Percentiles rank a stretch among this genome's conserved stretches.
phyloP scores from a whole-genome alignment of 2,888 invertebrate species.

The Drosophila meridionalis region DNA sequence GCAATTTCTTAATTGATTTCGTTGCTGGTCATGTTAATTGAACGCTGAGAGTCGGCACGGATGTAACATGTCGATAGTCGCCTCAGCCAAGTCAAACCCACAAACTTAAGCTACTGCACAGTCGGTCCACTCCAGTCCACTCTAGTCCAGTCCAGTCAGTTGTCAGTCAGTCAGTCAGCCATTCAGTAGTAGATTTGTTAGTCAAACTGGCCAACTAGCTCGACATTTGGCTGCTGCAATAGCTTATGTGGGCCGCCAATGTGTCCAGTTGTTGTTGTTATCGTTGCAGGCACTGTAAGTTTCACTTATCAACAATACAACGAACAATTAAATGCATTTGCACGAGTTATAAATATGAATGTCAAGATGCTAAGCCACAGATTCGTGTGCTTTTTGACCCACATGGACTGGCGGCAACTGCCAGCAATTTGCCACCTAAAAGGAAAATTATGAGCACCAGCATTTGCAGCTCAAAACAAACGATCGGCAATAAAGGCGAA shows the following conservation, averaged over 20 bases:
- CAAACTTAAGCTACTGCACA: conserved; percentile 11
- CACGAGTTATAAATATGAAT: conserved; percentile 74
- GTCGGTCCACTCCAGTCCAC: neutral
- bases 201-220: conserved; percentile 12
- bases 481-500: conserved; percentile 53
- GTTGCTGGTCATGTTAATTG: conserved; percentile 64
- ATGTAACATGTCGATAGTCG: conserved; percentile 72
- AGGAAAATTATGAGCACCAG: conserved; percentile 77
- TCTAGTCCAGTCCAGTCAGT: conserved; percentile 43
- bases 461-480: conserved; percentile 52
- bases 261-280: conserved; percentile 18
- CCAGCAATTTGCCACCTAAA: conserved; percentile 78
- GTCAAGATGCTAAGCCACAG: conserved; percentile 57
- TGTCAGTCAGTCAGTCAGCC: conserved; percentile 52
- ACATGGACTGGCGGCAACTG: conserved; percentile 70
- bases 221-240: conserved; percentile 18
- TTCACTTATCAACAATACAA: conserved; percentile 62
- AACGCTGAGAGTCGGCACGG: conserved; percentile 58
- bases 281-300: conserved; percentile 46
- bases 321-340: conserved; percentile 68
- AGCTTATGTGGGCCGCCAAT: conserved; percentile 20
- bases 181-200: conserved; percentile 19
- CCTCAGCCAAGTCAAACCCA: conserved; percentile 42
- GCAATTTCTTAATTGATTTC: conserved; percentile 73
- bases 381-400: conserved; percentile 73